Conservation (phyloP, 2,113 vertebrate species). For the Phoxinus phoxinus region DNA sequence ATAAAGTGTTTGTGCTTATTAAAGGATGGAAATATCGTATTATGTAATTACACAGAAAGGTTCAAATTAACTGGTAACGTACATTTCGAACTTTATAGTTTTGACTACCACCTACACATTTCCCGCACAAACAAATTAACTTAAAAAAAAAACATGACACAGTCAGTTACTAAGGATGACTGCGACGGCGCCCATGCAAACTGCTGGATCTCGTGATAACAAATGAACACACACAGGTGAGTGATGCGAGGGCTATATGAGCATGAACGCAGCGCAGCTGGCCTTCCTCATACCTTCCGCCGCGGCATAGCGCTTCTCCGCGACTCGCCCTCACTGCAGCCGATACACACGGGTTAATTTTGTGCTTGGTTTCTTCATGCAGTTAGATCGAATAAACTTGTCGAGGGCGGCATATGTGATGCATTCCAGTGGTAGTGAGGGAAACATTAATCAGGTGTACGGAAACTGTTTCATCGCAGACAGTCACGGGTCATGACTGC, state of each 20-base stretch:
- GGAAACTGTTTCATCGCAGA: neutral
- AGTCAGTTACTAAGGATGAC: neutral
- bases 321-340: neutral
- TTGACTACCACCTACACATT: neutral
- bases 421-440: neutral
- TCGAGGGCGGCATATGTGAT: neutral
- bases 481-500: constrained; percentile 28
- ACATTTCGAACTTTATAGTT: neutral
- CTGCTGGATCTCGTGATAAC: neutral
- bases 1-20: too few relatives aligned
- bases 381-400: neutral
- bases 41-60: neutral
- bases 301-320: constrained; percentile 49
- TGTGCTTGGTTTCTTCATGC: neutral
- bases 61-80: neutral
- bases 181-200: neutral
- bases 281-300: constrained; percentile 50
- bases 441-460: neutral
- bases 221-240: neutral
- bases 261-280: neutral
- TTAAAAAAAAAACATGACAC: neutral
- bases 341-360: neutral
- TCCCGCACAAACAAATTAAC: neutral
- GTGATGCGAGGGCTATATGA: neutral
- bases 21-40: neutral